phyloP scores from a whole-genome alignment of 2,113 vertebrate species.

The Otus sunia region DNA sequence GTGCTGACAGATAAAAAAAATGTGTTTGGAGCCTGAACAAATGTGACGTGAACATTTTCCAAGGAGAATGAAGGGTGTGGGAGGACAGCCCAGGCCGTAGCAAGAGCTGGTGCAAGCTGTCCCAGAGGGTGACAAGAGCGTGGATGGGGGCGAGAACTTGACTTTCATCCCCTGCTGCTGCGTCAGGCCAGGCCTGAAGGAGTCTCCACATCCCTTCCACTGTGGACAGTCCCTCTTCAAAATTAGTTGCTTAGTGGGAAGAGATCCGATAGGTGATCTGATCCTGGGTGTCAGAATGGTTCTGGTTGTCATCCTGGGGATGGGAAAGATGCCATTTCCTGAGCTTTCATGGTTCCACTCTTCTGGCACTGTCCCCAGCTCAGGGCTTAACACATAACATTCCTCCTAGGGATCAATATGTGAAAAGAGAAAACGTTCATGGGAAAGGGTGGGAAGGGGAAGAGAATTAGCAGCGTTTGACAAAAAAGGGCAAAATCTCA shows the following conservation, averaged over 20 bases:
- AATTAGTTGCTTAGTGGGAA: neutral
- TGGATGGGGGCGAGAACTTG: neutral
- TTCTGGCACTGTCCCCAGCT: neutral
- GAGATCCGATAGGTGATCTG: neutral
- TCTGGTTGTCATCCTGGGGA: neutral
- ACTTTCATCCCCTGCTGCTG: neutral
- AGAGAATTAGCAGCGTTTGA: neutral
- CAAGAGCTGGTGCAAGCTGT: constrained; percentile 21
- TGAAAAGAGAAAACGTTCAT: neutral
- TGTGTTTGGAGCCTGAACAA: constrained; percentile 7
- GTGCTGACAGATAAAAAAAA: neutral
- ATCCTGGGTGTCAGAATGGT: neutral
- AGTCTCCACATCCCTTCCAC: neutral
- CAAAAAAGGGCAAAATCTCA: neutral
- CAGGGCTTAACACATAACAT: neutral
- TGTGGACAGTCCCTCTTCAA: neutral
- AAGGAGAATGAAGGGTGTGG: constrained; percentile 35
- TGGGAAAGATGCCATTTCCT: neutral
- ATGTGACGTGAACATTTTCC: neutral
- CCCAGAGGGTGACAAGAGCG: neutral
- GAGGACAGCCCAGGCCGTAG: constrained; percentile 22
- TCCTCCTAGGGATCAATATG: neutral
- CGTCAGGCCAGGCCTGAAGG: neutral
- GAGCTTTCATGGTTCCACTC: neutral
- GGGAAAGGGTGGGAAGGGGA: neutral